Conservation (phyloP, 2,888 invertebrate genomes). For the Tachystola acroxantha region DNA sequence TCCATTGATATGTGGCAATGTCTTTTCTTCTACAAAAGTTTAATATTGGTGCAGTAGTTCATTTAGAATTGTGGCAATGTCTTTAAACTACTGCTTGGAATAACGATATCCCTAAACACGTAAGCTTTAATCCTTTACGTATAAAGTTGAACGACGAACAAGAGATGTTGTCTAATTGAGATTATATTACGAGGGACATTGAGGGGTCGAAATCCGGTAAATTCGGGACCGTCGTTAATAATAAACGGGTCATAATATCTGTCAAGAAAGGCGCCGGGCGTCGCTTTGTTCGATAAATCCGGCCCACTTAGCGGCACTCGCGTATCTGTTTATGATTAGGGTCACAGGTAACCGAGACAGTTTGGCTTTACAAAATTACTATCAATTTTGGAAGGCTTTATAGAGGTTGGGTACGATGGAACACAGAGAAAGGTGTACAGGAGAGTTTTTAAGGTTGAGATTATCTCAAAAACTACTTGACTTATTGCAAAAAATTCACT, state of each 20-base stretch:
- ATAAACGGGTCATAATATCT: conserved; percentile 35
- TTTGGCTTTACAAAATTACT: conserved; percentile 9
- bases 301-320: conserved; percentile 18
- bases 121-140: background rate
- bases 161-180: conserved; percentile 22
- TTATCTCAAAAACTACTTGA: too few relatives aligned
- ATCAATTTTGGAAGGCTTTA: too few relatives aligned
- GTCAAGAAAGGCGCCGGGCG: conserved; percentile 21
- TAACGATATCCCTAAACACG: too few relatives aligned
- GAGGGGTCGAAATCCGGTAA: conserved; percentile 21
- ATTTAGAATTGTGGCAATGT: too few relatives aligned
- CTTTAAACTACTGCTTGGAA: too few relatives aligned
- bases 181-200: conserved; percentile 17
- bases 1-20: too few relatives aligned
- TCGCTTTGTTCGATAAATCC: conserved; percentile 27
- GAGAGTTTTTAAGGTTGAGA: too few relatives aligned
- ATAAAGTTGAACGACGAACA: conserved; percentile 19
- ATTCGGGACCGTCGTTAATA: conserved; percentile 29
- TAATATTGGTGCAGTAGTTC: too few relatives aligned
- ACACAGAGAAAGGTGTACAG: too few relatives aligned
- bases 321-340: conserved; percentile 32
- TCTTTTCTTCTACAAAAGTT: too few relatives aligned
- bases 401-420: too few relatives aligned
- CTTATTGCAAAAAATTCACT: too few relatives aligned
- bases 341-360: conserved; percentile 24